phyloP scores from a whole-genome alignment of 2,113 vertebrate genomes.

The Mustela lutreola region DNA sequence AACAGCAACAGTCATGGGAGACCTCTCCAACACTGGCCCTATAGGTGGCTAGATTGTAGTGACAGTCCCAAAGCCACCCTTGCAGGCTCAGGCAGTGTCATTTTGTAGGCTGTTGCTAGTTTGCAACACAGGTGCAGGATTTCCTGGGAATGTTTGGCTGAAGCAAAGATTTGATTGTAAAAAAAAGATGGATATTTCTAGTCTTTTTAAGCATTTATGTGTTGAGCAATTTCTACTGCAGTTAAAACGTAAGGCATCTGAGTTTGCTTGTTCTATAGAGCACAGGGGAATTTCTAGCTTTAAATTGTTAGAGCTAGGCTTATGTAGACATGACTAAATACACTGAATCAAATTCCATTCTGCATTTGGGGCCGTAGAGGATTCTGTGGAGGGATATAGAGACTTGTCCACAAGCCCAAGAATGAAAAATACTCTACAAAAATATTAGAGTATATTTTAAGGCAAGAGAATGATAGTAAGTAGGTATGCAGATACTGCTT shows the following conservation, averaged over 20 bases:
- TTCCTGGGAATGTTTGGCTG: not conserved
- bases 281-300: conserved; percentile 36
- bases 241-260: conserved; percentile 56
- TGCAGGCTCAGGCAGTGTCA: not conserved
- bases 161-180: conserved; percentile 18
- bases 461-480: not conserved
- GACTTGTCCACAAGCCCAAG: not conserved
- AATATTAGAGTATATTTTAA: not conserved
- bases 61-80: not conserved
- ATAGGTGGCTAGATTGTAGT: not conserved
- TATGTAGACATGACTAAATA: conserved; percentile 66
- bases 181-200: conserved; percentile 32
- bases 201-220: conserved; percentile 10
- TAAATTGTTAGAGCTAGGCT: conserved; percentile 54
- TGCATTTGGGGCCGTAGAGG: not conserved
- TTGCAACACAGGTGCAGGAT: not conserved
- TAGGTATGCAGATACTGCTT: not conserved
- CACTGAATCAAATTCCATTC: conserved; percentile 61
- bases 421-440: conserved; percentile 11
- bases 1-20: not conserved
- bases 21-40: accelerated
- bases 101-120: not conserved
- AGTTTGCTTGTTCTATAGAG: conserved; percentile 43
- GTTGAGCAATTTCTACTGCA: conserved; percentile 7
- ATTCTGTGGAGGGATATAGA: conserved; percentile 14